A percentile compares a stretch with the other conserved stretches of the same genome.
Conservation (phyloP, 2,797 vertebrate genomes). For the Intellagama lesueurii region DNA sequence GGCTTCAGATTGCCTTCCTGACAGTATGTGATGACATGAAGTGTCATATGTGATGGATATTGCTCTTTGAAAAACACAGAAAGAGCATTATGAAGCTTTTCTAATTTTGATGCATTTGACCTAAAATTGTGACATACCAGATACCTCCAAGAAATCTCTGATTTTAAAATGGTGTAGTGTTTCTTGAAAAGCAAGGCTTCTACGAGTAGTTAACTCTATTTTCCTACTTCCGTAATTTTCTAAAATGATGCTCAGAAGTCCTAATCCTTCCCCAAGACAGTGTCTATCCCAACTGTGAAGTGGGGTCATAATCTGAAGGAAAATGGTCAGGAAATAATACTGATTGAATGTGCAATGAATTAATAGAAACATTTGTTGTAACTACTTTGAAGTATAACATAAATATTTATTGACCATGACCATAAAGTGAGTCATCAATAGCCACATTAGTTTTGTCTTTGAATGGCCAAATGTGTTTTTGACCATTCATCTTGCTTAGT, state of each 20-base stretch:
- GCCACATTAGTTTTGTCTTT: not conserved
- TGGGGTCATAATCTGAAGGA: not conserved
- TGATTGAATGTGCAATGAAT: not conserved
- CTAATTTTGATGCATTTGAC: constrained; percentile 48
- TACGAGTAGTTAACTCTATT: not conserved
- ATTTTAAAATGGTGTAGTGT: constrained; percentile 14
- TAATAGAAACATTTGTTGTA: not conserved
- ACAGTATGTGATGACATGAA: constrained; percentile 36
- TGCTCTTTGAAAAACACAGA: constrained; percentile 47
- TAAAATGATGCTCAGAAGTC: not conserved
- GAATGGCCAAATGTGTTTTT: not conserved
- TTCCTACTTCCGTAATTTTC: not conserved
- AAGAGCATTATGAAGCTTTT: constrained; percentile 42
- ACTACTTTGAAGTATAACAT: not conserved
- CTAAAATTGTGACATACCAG: constrained; percentile 28
- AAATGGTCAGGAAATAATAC: not conserved
- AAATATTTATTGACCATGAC: not conserved
- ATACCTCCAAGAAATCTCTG: constrained; percentile 42
- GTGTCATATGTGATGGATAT: constrained; percentile 41
- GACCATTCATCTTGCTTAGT: not conserved
- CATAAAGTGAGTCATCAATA: not conserved
- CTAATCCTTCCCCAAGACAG: not conserved
- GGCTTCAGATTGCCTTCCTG: constrained; percentile 30
- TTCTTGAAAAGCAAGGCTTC: not conserved
- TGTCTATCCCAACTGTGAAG: not conserved